Evolutionary conservation across 2,797 vertebrate species (phyloP), one percentile per base, ranked within the genome.

Genomic region (Pyrocephalus nanus): DNA sequence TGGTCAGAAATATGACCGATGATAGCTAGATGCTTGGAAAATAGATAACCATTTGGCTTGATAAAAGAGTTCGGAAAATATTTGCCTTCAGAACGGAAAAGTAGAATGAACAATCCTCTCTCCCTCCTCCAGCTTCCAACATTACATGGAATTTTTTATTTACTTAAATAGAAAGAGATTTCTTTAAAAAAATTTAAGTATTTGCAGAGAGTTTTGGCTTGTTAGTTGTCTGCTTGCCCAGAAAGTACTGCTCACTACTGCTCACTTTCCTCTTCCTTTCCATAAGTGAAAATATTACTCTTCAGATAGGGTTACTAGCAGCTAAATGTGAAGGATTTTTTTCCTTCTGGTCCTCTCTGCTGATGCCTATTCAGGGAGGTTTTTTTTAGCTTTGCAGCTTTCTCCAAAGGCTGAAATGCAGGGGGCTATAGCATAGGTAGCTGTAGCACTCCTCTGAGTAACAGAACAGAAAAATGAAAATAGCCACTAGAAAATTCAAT

Each of bases 211-310:
- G 4, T 67, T 91, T 91, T 91, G 87, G 18, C 27, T 82, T 80
- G 15, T 27, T 83, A 61, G 26, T 74, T 94, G 71, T 92, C 84
- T 92, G 55, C 20, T 36, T 91, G 75, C 82, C 89, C 90, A 94
- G 90, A 96, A 95, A 88, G 69, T 86, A 51, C 69, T 77, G 17
- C 69, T 92, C 66, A 66, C 20, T 86, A 51, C 69, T 77, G 17
- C 69, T 92, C 66, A 66, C 20, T 86, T 80, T 93, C 43, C 50
- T 84, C 40, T 92, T 86, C 36, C 22, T 95, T 94, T 92, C 66
- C 51, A 26, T 55, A 64, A 88, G 23, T 67, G 64, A 95, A 95
- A 78, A 83, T 58, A 81, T 58, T 90, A 58, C 15, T 77, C 32
- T 83, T 94, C 78, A 77, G 4, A 22, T 81, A 58, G 17, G 54